Percentiles rank a stretch among this genome's conserved stretches.
Evolutionary conservation across 1,140 invertebrate genomes (phyloP).

Genomic region (Cecropterus lyciades): DNA sequence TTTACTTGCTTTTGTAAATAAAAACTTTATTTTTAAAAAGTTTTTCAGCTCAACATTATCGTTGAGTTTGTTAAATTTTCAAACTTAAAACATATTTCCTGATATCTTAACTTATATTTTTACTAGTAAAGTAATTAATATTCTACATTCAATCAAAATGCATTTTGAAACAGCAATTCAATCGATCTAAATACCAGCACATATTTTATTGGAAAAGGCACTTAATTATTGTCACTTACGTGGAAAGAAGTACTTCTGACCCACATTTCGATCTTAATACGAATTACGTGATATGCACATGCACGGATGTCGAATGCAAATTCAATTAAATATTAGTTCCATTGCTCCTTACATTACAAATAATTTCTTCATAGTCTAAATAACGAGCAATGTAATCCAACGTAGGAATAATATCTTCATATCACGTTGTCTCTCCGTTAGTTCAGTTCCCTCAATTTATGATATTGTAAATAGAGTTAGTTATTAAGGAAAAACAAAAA

Average conservation of each 20-base stretch:
- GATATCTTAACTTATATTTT: too few relatives aligned
- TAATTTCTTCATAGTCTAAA: neutral
- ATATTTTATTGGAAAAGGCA: constrained; percentile 15
- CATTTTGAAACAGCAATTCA: neutral
- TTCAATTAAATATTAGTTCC: constrained; percentile 1
- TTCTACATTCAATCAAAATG: neutral
- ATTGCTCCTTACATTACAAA: neutral
- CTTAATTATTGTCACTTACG: constrained; percentile 16
- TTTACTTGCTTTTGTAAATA: too few relatives aligned
- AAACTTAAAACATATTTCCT: too few relatives aligned
- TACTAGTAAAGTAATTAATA: neutral
- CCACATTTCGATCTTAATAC: constrained; percentile 20
- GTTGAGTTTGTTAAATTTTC: too few relatives aligned
- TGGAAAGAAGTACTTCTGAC: constrained; percentile 12
- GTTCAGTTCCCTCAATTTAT: constrained; percentile 12
- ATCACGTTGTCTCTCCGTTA: constrained; percentile 21
- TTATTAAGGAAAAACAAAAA: too few relatives aligned
- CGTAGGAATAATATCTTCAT: neutral
- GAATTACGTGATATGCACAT: constrained; percentile 24
- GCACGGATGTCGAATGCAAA: constrained; percentile 17
- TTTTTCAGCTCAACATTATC: too few relatives aligned
- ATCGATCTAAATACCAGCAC: constrained; percentile 15
- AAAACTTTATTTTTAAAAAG: too few relatives aligned
- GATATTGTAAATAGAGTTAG: too few relatives aligned
- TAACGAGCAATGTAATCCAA: constrained; percentile 4